A percentile compares a stretch with the other conserved stretches of the same genome.
phyloP scores from a whole-genome alignment of 2,113 vertebrate species.

The Pelecanoides urinatrix region DNA sequence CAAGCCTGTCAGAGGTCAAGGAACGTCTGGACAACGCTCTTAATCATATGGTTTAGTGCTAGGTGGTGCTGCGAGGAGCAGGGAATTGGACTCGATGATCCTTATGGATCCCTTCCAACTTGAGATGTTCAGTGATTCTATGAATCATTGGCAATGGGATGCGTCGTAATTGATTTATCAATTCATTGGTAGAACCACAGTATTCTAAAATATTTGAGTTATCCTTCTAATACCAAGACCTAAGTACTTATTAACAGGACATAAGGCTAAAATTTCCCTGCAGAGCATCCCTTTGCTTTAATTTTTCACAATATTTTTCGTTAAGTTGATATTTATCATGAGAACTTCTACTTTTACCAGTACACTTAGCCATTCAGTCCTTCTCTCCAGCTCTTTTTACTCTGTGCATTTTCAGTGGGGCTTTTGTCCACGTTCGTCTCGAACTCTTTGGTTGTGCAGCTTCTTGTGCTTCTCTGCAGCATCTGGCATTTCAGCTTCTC shows the following conservation, averaged over 20 bases:
- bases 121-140: background rate
- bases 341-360: background rate
- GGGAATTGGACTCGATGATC: background rate
- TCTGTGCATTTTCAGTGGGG: background rate
- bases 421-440: accelerated
- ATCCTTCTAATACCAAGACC: background rate
- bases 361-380: background rate
- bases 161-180: background rate
- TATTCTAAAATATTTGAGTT: background rate
- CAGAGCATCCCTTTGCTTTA: background rate
- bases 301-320: background rate
- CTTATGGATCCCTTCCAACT: background rate
- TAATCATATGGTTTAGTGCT: background rate
- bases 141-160: background rate
- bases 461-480: background rate
- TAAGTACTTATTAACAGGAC: background rate
- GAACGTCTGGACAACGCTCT: accelerated
- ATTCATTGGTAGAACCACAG: background rate
- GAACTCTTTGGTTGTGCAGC: background rate
- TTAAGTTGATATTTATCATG: background rate
- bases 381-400: background rate
- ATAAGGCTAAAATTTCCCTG: background rate
- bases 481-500: background rate
- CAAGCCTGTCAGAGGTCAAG: background rate
- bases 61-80: background rate